Evolutionary conservation across 2,888 invertebrate genomes (phyloP).

Genomic region (Leucophenga maculata): DNA sequence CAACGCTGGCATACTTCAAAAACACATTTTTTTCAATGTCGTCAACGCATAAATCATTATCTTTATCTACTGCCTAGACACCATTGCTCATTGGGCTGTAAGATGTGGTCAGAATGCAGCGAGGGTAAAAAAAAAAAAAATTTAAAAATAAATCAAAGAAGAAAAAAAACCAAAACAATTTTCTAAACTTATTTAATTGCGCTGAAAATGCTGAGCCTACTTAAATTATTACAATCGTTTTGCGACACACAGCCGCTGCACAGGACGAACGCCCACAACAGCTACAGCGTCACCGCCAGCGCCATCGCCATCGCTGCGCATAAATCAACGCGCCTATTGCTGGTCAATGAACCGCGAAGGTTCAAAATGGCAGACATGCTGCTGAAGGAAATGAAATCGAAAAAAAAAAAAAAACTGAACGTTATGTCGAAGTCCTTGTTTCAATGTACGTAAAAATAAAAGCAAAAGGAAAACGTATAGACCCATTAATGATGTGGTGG

Average conservation of each 20-base stretch:
- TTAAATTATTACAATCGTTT: conserved; percentile 43
- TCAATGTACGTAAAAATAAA: conserved; percentile 1
- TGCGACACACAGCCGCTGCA: background rate
- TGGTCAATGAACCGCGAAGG: conserved; percentile 57
- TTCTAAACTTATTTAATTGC: conserved; percentile 48
- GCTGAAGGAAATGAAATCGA: conserved; percentile 5
- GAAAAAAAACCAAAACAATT: conserved; percentile 27
- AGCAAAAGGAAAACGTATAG: conserved; percentile 31
- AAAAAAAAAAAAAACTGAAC: conserved; percentile 8
- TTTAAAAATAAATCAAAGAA: too few relatives aligned
- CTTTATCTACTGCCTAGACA: background rate
- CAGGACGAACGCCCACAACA: background rate
- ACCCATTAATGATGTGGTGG: conserved; percentile 59
- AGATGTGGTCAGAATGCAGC: too few relatives aligned
- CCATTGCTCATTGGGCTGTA: background rate
- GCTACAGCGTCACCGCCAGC: background rate
- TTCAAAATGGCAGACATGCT: conserved; percentile 30
- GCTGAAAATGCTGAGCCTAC: conserved; percentile 47
- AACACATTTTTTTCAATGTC: too few relatives aligned
- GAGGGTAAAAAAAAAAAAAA: too few relatives aligned
- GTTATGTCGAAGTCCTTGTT: conserved; percentile 10
- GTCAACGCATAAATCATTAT: background rate
- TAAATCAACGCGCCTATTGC: conserved; percentile 53
- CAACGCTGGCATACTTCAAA: too few relatives aligned
- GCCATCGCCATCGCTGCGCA: conserved; percentile 30